Conservation (phyloP, 2,113 vertebrate genomes). For the Dromaius novaehollandiae region DNA sequence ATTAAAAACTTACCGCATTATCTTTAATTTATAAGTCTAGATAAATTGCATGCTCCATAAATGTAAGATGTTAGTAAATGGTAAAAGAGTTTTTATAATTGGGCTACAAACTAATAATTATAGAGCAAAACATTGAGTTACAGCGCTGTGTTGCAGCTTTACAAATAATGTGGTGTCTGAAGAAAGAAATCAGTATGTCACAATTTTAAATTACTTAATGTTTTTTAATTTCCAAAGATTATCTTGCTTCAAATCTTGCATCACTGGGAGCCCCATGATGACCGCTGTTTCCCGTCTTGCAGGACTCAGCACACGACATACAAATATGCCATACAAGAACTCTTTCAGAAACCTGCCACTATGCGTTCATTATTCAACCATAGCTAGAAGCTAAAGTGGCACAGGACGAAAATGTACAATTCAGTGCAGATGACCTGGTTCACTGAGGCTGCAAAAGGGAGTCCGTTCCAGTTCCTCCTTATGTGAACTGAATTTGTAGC, state of each 20-base stretch:
- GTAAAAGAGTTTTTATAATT: neutral
- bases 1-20: neutral
- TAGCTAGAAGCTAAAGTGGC: neutral
- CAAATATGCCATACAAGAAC: neutral
- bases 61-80: slow-evolving; percentile 7
- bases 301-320: neutral
- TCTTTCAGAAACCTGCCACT: neutral
- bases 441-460: neutral
- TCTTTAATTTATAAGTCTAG: neutral
- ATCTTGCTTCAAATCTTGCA: slow-evolving; percentile 12
- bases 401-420: neutral
- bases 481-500: neutral
- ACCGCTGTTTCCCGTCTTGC: neutral
- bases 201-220: neutral
- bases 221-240: slow-evolving; percentile 34
- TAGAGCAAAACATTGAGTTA: neutral
- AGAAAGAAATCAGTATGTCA: slow-evolving; percentile 21
- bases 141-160: neutral
- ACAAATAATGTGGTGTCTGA: neutral
- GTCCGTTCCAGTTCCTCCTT: neutral
- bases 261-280: neutral
- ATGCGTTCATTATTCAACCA: fast-evolving
- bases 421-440: neutral
- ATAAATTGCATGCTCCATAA: slow-evolving; percentile 2
- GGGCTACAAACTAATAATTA: neutral